Conservation (phyloP, 2,888 invertebrate genomes). For the Cantharis nigra region DNA sequence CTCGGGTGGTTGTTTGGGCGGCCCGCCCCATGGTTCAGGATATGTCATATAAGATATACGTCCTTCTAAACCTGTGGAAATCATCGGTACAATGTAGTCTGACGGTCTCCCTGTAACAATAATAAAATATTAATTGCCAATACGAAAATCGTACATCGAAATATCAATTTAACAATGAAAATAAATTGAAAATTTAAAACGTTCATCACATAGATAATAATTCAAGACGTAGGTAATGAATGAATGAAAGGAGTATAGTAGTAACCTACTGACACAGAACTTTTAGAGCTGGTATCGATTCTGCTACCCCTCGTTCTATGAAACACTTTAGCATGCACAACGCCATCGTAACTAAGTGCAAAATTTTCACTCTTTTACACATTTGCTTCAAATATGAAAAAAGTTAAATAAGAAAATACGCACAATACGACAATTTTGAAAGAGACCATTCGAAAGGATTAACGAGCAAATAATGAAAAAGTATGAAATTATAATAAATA, state of each 20-base stretch:
- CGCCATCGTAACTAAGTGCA: not conserved
- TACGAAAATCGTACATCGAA: not conserved
- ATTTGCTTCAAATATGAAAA: not conserved
- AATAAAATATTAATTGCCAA: not conserved
- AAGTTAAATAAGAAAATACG: not conserved
- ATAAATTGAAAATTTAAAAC: not conserved
- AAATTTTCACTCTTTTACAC: not conserved
- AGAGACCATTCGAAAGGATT: not conserved
- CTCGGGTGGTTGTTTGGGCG: constrained; percentile 61
- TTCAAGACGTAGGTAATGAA: constrained; percentile 21
- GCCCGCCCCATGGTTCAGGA: constrained; percentile 65
- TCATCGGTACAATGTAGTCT: constrained; percentile 60
- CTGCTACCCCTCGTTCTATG: constrained; percentile 15
- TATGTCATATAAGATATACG: constrained; percentile 58
- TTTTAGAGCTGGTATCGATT: constrained; percentile 26
- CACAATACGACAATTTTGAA: not conserved
- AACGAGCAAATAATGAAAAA: not conserved
- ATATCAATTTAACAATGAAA: not conserved
- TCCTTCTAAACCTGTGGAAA: constrained; percentile 73
- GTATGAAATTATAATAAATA: not conserved
- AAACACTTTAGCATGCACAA: not conserved
- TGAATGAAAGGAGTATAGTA: constrained; percentile 23
- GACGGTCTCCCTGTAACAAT: constrained; percentile 53
- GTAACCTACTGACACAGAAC: constrained; percentile 28
- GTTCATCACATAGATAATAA: not conserved